These are phyloP conservation scores for Quadroppia sp. DNA, from an alignment of 2,888 invertebrate genomes.

Conservation along the genomic window DNA sequence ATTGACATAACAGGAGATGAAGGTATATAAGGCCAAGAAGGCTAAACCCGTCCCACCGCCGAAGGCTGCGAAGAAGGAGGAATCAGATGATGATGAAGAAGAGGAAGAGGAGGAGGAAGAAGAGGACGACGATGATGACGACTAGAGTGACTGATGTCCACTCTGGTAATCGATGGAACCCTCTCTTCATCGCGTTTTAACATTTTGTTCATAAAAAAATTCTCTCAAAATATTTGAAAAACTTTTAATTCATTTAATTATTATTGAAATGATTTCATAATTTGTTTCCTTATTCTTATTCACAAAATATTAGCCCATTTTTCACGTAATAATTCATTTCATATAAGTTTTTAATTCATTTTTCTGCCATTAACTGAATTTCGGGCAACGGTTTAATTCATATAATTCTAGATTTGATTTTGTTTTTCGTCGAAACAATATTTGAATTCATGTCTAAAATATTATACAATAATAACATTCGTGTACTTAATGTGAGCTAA, in stretches of 20 bases:
- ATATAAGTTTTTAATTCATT: neutral
- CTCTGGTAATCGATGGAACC: neutral
- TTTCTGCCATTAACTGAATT: neutral
- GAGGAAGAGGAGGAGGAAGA: conserved; percentile 59
- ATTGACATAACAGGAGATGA: conserved; percentile 62
- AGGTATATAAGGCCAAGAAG: conserved; percentile 72
- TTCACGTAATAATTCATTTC: neutral
- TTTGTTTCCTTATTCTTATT: neutral
- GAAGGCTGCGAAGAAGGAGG: conserved; percentile 54
- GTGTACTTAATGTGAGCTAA: no score
- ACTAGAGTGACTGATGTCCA: neutral
- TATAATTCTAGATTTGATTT: neutral
- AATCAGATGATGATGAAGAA: conserved; percentile 64
- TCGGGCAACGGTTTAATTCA: neutral
- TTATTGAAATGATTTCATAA: neutral
- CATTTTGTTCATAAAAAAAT: neutral
- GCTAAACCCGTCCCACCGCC: conserved; percentile 53
- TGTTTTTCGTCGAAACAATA: neutral
- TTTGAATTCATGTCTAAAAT: neutral
- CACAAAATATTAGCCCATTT: neutral
- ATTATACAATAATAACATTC: no score
- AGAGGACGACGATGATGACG: conserved; percentile 47
- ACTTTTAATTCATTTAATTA: neutral
- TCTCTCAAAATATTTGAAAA: neutral
- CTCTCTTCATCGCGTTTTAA: neutral